Evolutionary conservation across 2,888 invertebrate species (phyloP), one percentile per base, ranked within the genome.

Genomic region (Slavum lentiscoides): DNA sequence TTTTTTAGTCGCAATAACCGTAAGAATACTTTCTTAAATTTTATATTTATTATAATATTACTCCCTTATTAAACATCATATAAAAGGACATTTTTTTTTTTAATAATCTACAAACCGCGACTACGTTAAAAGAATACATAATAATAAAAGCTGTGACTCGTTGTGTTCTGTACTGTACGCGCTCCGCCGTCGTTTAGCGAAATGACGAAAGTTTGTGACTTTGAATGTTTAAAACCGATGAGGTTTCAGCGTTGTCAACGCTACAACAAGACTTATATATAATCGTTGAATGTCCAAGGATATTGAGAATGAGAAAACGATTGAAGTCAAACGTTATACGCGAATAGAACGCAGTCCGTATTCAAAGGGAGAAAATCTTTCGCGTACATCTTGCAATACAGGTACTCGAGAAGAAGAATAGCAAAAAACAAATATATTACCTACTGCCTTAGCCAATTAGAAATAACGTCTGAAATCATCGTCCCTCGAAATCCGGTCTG

Each of bases 401-500:
- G 43, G 8, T 39, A 6, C 64, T 64, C 5, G 5, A 53, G 8
- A 49, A 8, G 55, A 67, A 39, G 74, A 67, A 39, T 23, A 58
- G 37, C 43, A 39, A 19, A 58, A 67, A 75, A 74, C n/a, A 75
- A 39, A n/a, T 66, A n/a, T 53, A 55, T 39, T 49, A 30, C 30
- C 30, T 30, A 19, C 49, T 68, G 43, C 58, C 43, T 59, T 49
- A 69, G 49, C 61, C 49, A 69, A 49, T 76, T 61, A 30, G 37
- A 69, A 76, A 69, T 61, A 69, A 76, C 67, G 61, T 76, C 43
- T 76, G 61, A 76, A 69, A 76, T 69, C 68, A 76, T 76, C 55
- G 61, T 76, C 23, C 76, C 59, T 37, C 61, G 15, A 76, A 76
- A 69, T 76, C 76, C 61, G 43, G 49, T 69, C 53, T 61, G 68